Percentiles rank a stretch among this genome's conserved stretches.
phyloP scores from a whole-genome alignment of 2,797 vertebrate species.

The Acanthurus leucopareius region DNA sequence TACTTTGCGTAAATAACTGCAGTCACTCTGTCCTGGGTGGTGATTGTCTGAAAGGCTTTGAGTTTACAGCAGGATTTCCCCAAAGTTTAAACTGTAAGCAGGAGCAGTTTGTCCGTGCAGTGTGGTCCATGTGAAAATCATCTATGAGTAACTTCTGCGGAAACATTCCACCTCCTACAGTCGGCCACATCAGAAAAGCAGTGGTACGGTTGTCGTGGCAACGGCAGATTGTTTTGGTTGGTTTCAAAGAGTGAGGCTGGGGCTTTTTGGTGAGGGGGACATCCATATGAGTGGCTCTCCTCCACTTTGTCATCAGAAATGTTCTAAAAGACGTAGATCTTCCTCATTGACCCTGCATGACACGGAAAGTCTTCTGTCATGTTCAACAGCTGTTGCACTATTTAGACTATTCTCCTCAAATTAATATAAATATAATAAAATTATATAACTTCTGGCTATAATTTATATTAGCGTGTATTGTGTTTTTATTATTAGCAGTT shows the following conservation, averaged over 20 bases:
- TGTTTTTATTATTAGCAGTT: background rate
- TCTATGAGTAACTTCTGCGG: constrained; percentile 30
- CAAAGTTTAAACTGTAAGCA: background rate
- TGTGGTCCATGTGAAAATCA: constrained; percentile 2
- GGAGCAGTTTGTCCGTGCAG: background rate
- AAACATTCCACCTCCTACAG: constrained; percentile 54
- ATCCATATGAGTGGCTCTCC: constrained; percentile 17
- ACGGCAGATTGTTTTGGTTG: constrained; percentile 54
- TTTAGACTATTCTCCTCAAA: background rate
- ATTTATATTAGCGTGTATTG: background rate
- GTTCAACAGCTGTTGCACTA: background rate
- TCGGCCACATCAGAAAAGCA: constrained; percentile 53
- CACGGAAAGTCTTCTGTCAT: constrained; percentile 14
- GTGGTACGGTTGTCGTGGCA: constrained; percentile 25
- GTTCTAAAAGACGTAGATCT: background rate
- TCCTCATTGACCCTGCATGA: constrained; percentile 7
- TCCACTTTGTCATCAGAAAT: constrained; percentile 36
- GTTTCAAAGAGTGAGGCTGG: constrained; percentile 19
- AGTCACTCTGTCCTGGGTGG: background rate
- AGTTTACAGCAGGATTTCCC: background rate
- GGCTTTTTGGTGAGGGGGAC: constrained; percentile 19
- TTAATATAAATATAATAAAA: background rate
- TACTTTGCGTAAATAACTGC: background rate
- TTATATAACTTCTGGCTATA: too few relatives aligned
- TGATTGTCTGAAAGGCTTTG: background rate